Evolutionary conservation across 2,797 vertebrate genomes (phyloP), one percentile per base, ranked within the genome.

Genomic region (Peromyscus attwateri): DNA sequence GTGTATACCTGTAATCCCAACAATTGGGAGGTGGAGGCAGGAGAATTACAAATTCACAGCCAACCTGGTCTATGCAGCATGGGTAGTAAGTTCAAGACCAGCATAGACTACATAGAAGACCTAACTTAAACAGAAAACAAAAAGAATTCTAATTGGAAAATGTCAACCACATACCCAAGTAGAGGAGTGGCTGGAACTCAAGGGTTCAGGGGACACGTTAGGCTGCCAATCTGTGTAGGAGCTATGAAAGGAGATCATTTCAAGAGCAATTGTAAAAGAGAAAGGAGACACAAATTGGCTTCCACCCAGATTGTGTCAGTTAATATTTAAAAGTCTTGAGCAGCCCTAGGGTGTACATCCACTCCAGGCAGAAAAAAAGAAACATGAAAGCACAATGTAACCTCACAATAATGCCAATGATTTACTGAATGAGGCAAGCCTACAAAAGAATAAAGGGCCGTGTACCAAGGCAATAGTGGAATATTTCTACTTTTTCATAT

Each of bases 331-430:
- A 93, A 90, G 34, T 75, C 64, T 95, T 55, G 10, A 96, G 43
- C 29, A 90, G 10, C 23, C 43, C 27, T 88, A 83, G 31, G 84
- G 27, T 16, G n/a, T 46, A 64, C 43, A 66, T 87, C 64, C 62
- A 81, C 75, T 88, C 40, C n/a, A 93, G 46, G 31, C n/a, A 88
- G 57, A 83, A 93, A 94, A 95, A 49, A 95, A 87, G 57, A 27
- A 73, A 92, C 17, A 91, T 55, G 64, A 17, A 73, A 96, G 25
- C 19, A 89, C 40, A 60, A 57, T 10, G 4, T 90, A 89, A 73
- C 43, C 43, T 92, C 84, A 93, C 52, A 94, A 82, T 55, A 71
- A 77, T 88, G 60, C 27, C 43, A 68, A 16, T 55, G 25, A 96
- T 73, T 93, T 90, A 95, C 43, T 43, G 12, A n/a, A 71, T 84